These are phyloP conservation scores for Isichthys henryi DNA, from an alignment of 2,113 vertebrate genomes.

Conservation along the genomic window DNA sequence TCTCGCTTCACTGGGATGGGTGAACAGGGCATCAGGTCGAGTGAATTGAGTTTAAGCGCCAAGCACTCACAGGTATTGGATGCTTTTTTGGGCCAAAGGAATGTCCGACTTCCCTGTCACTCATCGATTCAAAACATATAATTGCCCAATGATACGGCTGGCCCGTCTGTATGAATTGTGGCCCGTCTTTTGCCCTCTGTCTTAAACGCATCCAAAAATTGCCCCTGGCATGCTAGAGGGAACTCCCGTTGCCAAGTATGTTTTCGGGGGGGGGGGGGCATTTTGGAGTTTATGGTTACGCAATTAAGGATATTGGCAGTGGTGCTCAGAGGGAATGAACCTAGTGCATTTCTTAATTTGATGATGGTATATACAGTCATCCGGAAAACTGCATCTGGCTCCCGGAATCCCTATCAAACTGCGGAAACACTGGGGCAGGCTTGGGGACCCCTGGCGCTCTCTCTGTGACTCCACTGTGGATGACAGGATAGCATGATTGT, in stretches of 20 bases:
- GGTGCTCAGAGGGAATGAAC: neutral
- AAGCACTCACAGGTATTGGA: constrained; percentile 1
- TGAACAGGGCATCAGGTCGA: constrained; percentile 19
- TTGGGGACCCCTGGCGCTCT: neutral
- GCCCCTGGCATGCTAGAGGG: neutral
- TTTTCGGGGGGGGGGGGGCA: neutral
- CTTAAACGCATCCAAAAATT: neutral
- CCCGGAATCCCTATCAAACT: neutral
- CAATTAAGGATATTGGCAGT: neutral
- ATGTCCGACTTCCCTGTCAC: neutral
- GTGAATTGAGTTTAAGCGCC: constrained; percentile 21
- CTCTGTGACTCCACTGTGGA: neutral
- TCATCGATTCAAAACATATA: neutral
- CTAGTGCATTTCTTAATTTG: neutral
- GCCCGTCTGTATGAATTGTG: neutral
- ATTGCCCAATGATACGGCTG: neutral
- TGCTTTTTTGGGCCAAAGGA: too few species aligned
- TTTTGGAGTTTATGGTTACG: neutral
- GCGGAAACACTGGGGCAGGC: neutral
- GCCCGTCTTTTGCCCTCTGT: neutral
- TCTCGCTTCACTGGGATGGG: neutral
- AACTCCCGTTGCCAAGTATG: neutral
- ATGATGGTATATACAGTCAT: neutral
- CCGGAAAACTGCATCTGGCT: neutral
- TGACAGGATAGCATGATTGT: neutral